These are phyloP conservation scores for Metridium senile DNA, from an alignment of 92 coral and sea anemone genomes.

Conservation along the genomic window DNA sequence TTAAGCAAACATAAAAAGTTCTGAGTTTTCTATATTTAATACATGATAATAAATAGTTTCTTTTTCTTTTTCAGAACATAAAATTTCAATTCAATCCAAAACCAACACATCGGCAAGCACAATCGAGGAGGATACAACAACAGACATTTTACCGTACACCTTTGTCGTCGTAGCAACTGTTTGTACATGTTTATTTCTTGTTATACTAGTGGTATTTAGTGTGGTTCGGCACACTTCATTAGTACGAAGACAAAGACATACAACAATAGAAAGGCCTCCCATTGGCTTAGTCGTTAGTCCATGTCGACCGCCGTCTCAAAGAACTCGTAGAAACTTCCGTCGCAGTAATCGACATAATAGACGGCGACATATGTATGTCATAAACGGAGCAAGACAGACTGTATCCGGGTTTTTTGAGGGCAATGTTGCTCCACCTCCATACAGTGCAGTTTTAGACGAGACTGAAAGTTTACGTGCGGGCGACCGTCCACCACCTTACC, in stretches of 20 bases:
- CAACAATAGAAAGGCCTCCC: conserved; percentile 69
- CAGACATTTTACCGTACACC: conserved; percentile 72
- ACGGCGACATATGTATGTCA: conserved; percentile 65
- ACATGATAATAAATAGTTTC: too few species aligned
- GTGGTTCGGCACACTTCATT: conserved; percentile 84
- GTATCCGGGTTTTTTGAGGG: conserved; percentile 93
- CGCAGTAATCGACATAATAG: conserved; percentile 54
- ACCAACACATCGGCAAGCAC: conserved; percentile 24
- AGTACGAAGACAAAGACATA: conserved; percentile 68
- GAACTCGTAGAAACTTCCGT: conserved; percentile 53
- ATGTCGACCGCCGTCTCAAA: conserved; percentile 50
- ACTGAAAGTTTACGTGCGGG: conserved; percentile 86
- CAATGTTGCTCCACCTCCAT: conserved; percentile 89
- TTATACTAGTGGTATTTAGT: conserved; percentile 83
- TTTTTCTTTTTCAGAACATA: conserved; percentile 1
- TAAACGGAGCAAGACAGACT: conserved; percentile 72
- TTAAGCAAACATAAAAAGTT: too few species aligned
- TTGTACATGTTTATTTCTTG: conserved; percentile 81
- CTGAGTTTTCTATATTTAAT: too few species aligned
- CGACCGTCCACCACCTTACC: conserved; percentile 82
- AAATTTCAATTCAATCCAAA: conserved; percentile 2
- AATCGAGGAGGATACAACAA: conserved; percentile 26
- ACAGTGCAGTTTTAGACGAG: conserved; percentile 82
- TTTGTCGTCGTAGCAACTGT: conserved; percentile 93
- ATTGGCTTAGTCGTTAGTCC: conserved; percentile 64